Percentiles rank a stretch among this genome's conserved stretches.
Evolutionary conservation across 2,888 invertebrate species (phyloP).

Genomic region (Brachyopa scutellaris): DNA sequence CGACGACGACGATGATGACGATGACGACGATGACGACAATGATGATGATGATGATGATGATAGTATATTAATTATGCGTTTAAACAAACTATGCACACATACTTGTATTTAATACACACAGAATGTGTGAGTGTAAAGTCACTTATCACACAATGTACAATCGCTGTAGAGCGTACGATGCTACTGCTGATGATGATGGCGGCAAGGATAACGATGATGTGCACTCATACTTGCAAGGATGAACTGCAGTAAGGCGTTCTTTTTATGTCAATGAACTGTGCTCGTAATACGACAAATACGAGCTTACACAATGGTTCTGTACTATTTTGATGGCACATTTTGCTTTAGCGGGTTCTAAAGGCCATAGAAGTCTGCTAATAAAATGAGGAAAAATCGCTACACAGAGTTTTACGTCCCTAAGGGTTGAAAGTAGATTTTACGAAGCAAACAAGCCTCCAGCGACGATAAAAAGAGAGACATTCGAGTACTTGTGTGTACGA

Average conservation of each 20-base stretch:
- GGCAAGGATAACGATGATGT: conserved; percentile 48
- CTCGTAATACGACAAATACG: conserved; percentile 15
- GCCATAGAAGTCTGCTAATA: conserved; percentile 22
- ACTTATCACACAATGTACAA: conserved; percentile 56
- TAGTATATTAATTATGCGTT: conserved; percentile 67
- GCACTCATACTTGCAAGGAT: conserved; percentile 36
- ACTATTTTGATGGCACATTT: conserved; percentile 5
- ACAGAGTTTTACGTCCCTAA: no score
- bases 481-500: no score
- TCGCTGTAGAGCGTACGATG: not conserved
- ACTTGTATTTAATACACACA: not conserved
- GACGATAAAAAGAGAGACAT: no score
- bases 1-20: not conserved
- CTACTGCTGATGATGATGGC: conserved; percentile 11
- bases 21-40: conserved; percentile 12
- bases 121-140: conserved; percentile 43
- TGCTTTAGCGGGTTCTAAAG: not conserved
- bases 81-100: conserved; percentile 32
- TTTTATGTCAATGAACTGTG: conserved; percentile 57
- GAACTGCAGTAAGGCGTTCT: conserved; percentile 10
- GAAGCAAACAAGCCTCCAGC: no score
- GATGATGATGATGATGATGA: conserved; percentile 41
- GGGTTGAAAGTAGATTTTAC: no score
- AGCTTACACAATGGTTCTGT: conserved; percentile 16
- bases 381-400: conserved; percentile 35